Conservation (phyloP, 2,113 vertebrate species). For the Amazona guildingii region DNA sequence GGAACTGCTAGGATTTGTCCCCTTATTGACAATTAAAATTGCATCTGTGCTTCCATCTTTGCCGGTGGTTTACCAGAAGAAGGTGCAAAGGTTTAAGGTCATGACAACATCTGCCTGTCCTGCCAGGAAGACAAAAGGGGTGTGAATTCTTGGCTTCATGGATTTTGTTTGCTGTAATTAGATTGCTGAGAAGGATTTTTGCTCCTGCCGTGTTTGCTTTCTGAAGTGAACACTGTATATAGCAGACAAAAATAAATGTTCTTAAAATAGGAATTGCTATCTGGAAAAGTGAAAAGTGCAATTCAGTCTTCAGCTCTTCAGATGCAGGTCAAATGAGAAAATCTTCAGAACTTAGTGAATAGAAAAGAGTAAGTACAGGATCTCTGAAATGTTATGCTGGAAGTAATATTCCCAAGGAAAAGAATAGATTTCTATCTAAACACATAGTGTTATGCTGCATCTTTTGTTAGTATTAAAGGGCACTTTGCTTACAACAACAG, state of each 20-base stretch:
- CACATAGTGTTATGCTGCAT: neutral
- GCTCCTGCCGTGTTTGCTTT: neutral
- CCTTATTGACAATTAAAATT: neutral
- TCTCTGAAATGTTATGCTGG: neutral
- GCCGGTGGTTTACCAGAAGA: neutral
- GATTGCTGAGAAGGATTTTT: neutral
- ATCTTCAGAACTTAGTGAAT: neutral
- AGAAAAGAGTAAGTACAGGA: neutral
- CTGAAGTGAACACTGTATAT: neutral
- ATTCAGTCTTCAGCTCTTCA: neutral
- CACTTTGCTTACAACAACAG: neutral
- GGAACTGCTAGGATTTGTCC: neutral
- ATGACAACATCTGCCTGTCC: neutral
- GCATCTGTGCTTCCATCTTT: neutral
- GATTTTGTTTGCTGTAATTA: neutral
- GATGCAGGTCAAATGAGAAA: neutral
- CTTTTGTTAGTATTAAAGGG: neutral
- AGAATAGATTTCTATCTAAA: neutral
- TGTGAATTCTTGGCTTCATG: neutral
- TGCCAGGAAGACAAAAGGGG: neutral
- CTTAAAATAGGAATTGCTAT: neutral
- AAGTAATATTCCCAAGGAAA: neutral
- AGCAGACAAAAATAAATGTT: neutral
- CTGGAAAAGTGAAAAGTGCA: neutral
- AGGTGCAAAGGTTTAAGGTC: neutral